A percentile compares a stretch with the other conserved stretches of the same genome.
Evolutionary conservation across 2,797 vertebrate genomes (phyloP).

Genomic region (Sebastes oblongus): DNA sequence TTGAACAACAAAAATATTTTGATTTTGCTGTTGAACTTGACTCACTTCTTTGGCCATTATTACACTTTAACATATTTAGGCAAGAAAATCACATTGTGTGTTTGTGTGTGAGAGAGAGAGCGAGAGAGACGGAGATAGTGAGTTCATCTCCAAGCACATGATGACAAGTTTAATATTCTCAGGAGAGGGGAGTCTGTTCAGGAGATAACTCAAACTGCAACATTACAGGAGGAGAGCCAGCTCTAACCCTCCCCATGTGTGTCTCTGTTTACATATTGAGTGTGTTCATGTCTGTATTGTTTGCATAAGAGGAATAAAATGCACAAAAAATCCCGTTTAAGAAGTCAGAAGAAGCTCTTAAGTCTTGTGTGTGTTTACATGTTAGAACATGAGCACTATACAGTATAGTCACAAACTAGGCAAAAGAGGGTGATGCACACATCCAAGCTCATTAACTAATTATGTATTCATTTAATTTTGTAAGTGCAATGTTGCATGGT

Average conservation of each 20-base stretch:
- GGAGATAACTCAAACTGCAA: background rate
- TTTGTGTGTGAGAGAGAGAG: background rate
- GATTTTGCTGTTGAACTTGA: background rate
- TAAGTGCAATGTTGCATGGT: background rate
- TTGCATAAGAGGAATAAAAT: background rate
- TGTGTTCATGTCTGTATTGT: background rate
- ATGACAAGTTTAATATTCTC: background rate
- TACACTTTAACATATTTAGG: background rate
- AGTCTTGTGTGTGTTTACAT: background rate
- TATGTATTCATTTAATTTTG: background rate
- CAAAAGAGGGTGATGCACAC: too few relatives aligned
- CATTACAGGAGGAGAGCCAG: background rate
- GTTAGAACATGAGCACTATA: background rate
- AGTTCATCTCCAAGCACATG: background rate
- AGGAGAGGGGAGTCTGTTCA: background rate
- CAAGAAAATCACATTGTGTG: background rate
- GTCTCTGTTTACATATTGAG: background rate
- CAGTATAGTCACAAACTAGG: background rate
- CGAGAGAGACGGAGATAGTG: background rate
- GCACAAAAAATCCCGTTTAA: background rate
- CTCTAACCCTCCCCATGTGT: background rate
- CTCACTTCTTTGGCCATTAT: background rate
- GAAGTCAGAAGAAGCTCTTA: background rate
- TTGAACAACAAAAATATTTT: background rate
- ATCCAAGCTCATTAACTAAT: too few relatives aligned